Conservation (phyloP, 2,888 invertebrate genomes). For the Phaonia tiefii region DNA sequence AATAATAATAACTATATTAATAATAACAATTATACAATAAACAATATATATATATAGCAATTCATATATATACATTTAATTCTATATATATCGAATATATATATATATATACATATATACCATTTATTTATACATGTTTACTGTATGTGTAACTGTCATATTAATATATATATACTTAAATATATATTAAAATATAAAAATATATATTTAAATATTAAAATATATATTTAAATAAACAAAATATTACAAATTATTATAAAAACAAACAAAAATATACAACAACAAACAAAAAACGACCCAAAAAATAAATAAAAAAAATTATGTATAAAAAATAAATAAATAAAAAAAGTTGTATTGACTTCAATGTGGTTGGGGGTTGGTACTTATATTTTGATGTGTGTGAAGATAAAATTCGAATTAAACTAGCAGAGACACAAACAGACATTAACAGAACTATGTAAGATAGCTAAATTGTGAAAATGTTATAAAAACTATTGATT, state of each 20-base stretch:
- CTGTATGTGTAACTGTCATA: conserved; percentile 60
- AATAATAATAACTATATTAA: too few relatives aligned
- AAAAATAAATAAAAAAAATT: conserved; percentile 60
- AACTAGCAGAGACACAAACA: too few relatives aligned
- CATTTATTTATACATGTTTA: conserved; percentile 64
- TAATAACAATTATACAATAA: conserved; percentile 50
- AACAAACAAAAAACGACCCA: conserved; percentile 49
- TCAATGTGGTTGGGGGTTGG: too few relatives aligned
- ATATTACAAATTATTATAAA: conserved; percentile 61
- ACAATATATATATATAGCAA: conserved; percentile 42
- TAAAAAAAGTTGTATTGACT: too few relatives aligned
- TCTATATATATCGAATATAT: conserved; percentile 52
- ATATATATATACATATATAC: conserved; percentile 31
- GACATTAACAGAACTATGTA: too few relatives aligned
- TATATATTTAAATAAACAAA: conserved; percentile 33
- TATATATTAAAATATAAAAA: neutral
- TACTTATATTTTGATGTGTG: too few relatives aligned
- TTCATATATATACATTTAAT: conserved; percentile 61
- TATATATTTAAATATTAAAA: too few relatives aligned
- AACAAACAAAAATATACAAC: conserved; percentile 51
- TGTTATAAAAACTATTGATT: too few relatives aligned
- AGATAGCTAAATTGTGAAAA: too few relatives aligned
- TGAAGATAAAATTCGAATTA: too few relatives aligned
- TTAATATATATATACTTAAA: conserved; percentile 29
- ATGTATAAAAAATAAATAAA: conserved; percentile 60